phyloP scores from a whole-genome alignment of 2,797 vertebrate genomes.

The Chrosomus eos region DNA sequence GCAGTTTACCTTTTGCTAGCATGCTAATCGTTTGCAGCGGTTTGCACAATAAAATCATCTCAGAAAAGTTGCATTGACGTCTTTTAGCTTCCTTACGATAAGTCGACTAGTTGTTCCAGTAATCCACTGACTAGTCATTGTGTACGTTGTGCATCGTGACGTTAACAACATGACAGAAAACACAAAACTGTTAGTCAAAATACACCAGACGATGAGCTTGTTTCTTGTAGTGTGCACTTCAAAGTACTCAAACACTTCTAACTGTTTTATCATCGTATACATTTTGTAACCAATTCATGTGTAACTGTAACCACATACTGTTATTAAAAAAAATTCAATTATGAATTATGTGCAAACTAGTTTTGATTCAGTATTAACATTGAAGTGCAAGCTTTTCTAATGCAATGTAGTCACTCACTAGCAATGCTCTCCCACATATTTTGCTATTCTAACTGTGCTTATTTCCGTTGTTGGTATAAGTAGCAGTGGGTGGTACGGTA shows the following conservation, averaged over 20 bases:
- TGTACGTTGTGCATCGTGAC: background rate
- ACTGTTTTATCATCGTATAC: no score
- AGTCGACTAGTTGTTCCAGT: background rate
- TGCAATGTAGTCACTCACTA: background rate
- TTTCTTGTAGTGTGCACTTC: background rate
- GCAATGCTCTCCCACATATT: background rate
- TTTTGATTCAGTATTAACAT: background rate
- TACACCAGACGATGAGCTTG: background rate
- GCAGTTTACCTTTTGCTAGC: background rate
- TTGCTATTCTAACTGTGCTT: background rate
- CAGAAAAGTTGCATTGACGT: background rate
- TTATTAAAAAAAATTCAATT: background rate
- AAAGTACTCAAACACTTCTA: background rate
- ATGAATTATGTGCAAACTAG: background rate
- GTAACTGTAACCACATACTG: background rate
- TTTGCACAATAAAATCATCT: background rate
- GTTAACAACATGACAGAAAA: background rate
- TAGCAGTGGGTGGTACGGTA: background rate
- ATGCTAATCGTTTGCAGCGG: background rate
- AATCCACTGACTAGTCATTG: background rate
- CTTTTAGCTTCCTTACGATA: background rate
- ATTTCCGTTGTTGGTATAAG: background rate
- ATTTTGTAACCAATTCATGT: background rate
- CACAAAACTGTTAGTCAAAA: background rate
- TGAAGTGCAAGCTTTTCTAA: background rate